A percentile compares a stretch with the other conserved stretches of the same genome.
Evolutionary conservation across 2,888 invertebrate species (phyloP).

Genomic region (Hedychridium roseum): DNA sequence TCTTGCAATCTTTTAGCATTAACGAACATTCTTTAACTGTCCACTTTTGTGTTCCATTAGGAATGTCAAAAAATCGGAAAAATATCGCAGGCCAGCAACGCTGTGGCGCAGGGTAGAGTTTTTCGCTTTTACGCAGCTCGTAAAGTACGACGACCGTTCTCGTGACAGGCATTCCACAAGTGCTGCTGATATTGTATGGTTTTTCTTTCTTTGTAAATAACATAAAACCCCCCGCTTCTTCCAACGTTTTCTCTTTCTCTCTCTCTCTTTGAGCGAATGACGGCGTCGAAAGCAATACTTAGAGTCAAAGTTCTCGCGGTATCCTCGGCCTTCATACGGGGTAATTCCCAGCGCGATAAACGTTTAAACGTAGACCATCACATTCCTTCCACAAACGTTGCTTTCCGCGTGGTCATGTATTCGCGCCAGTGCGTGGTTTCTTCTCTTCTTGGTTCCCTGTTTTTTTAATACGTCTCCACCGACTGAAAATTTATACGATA

Average conservation of each 20-base stretch:
- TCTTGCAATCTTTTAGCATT: neutral
- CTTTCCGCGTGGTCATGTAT: neutral
- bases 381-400: neutral
- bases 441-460: too few relatives aligned
- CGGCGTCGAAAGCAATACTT: constrained; percentile 21
- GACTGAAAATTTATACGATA: too few relatives aligned
- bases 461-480: too few relatives aligned
- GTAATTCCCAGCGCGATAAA: too few relatives aligned
- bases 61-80: neutral
- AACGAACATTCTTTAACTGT: neutral
- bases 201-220: constrained; percentile 36
- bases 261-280: constrained; percentile 15
- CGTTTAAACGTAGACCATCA: constrained; percentile 1
- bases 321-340: constrained; percentile 4
- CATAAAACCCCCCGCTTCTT: constrained; percentile 44
- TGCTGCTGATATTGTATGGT: constrained; percentile 43
- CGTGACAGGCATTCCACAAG: constrained; percentile 48
- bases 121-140: too few relatives aligned
- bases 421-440: too few relatives aligned
- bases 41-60: too few relatives aligned
- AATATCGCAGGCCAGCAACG: too few relatives aligned
- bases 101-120: too few relatives aligned
- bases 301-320: constrained; percentile 1
- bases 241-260: constrained; percentile 25
- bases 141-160: constrained; percentile 19